Base-by-base conservation (phyloP, 2,113 vertebrate genomes). In the Aspidoscelis tigris region DNA sequence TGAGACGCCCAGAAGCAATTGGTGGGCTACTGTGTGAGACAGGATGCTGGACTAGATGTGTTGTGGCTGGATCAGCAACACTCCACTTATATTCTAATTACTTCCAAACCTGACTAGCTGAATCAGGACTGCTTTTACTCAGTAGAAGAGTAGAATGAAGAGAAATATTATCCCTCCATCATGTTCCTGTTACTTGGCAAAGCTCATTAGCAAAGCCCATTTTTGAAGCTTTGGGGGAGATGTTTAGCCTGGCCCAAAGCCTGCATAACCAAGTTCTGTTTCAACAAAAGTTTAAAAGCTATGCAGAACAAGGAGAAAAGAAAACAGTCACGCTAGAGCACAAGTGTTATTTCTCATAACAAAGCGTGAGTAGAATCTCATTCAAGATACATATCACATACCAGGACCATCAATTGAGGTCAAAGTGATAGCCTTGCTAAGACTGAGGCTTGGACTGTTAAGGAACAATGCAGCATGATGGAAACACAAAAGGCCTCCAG, bases 291-390 rank as follows among this genome's bases (percentile, higher is more conserved):
- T 44, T 87, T 82, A 85, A 87, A 68, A 11, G 14, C 7, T n/a
- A 80, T 47, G 0, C 0, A 1, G 70, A 76, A 71, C 43, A 10
- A 8, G 64, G 26, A 77, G 58, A 74, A 3, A 76, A 69, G 22
- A 0, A 81, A 20, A 53, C 72, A 65, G 41, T 50, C 70, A 70
- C 10, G 18, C 33, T 39, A 73, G 83, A 74, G 55, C 26, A 74
- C 58, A 50, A 80, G 61, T 85, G 74, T 74, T 80, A 44, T 74
- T 85, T 80, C 70, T 79, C 47, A 80, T 43, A 85, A 85, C 58
- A 66, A 80, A 80, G 77, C n/a, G 33, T 4, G 16, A 44, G 43
- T 20, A 41, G 77, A 80, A 85, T 73, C 58, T 7, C 33, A 73
- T 65, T 73, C 70, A 85, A 85, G 70, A 68, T 18, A 44, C 26